These are phyloP conservation scores for Cephalopterus ornatus DNA, from an alignment of 2,113 vertebrate genomes.

Conservation along the genomic window DNA sequence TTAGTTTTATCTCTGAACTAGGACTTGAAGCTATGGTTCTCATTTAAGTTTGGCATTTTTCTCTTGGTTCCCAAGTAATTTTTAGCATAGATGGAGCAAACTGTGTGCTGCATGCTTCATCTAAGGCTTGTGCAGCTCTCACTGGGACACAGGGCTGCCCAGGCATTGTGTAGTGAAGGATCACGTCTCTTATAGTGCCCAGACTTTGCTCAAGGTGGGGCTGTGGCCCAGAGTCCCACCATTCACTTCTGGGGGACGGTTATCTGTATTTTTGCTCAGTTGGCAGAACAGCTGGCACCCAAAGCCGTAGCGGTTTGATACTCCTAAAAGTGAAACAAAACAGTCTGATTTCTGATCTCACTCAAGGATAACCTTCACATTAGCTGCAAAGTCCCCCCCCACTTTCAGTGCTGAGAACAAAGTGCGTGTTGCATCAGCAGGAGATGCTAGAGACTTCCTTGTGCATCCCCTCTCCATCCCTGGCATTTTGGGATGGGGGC, in stretches of 20 bases:
- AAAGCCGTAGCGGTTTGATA: neutral
- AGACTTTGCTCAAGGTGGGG: neutral
- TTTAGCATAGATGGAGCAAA: neutral
- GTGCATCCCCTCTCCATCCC: neutral
- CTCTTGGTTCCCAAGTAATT: neutral
- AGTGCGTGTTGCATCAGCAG: rapidly evolving
- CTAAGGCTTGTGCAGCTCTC: neutral
- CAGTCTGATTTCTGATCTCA: neutral
- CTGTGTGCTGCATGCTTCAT: neutral
- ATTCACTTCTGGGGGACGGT: neutral
- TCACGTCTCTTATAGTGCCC: neutral
- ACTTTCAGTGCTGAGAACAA: rapidly evolving
- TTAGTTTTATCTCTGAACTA: neutral
- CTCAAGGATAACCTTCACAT: neutral
- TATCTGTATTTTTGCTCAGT: neutral
- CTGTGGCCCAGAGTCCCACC: neutral
- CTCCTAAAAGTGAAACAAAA: neutral
- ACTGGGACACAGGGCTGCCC: neutral
- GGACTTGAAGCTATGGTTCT: neutral
- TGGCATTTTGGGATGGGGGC: neutral
- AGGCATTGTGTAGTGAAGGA: neutral
- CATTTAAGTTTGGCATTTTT: neutral
- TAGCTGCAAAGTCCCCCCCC: neutral
- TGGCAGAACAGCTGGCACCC: neutral
- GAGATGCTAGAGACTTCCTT: neutral